Evolutionary conservation across 2,797 vertebrate genomes (phyloP).

Genomic region (Acomys russatus): DNA sequence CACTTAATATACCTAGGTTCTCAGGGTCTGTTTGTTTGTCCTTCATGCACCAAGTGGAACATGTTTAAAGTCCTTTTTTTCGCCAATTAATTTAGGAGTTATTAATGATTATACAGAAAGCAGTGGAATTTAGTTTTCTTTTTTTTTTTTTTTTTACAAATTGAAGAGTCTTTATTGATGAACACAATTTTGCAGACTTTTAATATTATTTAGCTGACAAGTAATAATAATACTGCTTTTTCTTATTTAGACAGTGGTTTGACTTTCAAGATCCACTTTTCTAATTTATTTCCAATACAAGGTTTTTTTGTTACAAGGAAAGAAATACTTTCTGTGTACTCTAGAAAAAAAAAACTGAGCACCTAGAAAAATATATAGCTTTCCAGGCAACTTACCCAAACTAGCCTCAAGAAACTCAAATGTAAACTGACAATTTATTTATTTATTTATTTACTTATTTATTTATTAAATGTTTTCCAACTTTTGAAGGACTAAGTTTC

Average conservation of each 20-base stretch:
- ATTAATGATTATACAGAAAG: constrained; percentile 35
- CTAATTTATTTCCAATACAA: not conserved
- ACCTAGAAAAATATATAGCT: not conserved
- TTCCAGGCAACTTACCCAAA: not conserved
- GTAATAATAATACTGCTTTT: not conserved
- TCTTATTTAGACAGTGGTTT: not conserved
- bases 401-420: not conserved
- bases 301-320: not conserved
- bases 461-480: not conserved
- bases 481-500: not conserved
- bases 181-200: too few relatives aligned
- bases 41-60: not conserved
- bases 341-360: not conserved
- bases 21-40: too few relatives aligned
- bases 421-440: not conserved
- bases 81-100: not conserved
- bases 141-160: not conserved
- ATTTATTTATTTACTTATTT: not conserved
- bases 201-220: too few relatives aligned
- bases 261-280: not conserved
- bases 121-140: not conserved
- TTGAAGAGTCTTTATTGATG: too few relatives aligned
- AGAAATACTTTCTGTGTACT: not conserved
- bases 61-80: constrained; percentile 1
- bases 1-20: not conserved